phyloP scores from a whole-genome alignment of 2,113 vertebrate genomes.

The Cheilinus undulatus region DNA sequence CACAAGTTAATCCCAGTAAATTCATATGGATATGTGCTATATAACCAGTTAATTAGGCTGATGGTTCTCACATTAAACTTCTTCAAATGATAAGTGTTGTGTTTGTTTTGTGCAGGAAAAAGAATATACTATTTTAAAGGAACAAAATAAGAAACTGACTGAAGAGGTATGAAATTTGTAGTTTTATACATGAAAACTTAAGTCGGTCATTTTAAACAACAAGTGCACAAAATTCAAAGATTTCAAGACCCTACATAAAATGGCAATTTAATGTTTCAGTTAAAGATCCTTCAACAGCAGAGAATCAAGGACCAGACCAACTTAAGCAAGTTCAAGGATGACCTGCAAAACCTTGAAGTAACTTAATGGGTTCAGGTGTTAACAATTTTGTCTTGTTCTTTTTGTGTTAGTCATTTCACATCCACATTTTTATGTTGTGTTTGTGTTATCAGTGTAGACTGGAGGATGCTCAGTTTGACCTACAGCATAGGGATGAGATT shows the following conservation, averaged over 20 bases:
- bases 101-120: conserved; percentile 54
- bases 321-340: conserved; percentile 27
- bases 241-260: neutral
- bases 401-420: neutral
- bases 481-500: conserved; percentile 56
- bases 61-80: neutral
- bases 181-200: neutral
- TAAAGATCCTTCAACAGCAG: conserved; percentile 40
- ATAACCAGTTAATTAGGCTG: neutral
- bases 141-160: conserved; percentile 53
- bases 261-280: conserved; percentile 30
- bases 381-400: neutral
- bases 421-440: neutral
- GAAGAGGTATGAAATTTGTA: conserved; percentile 45
- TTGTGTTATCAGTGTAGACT: conserved; percentile 44
- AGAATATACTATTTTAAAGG: conserved; percentile 27
- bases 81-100: neutral
- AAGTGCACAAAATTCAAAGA: neutral
- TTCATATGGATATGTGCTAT: neutral
- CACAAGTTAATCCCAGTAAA: neutral
- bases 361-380: neutral
- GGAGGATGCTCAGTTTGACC: conserved; percentile 54
- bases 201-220: neutral
- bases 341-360: conserved; percentile 56
- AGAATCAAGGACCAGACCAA: conserved; percentile 38